Evolutionary conservation across 2,113 vertebrate genomes (phyloP).

Genomic region (Emydura subglobosa): DNA sequence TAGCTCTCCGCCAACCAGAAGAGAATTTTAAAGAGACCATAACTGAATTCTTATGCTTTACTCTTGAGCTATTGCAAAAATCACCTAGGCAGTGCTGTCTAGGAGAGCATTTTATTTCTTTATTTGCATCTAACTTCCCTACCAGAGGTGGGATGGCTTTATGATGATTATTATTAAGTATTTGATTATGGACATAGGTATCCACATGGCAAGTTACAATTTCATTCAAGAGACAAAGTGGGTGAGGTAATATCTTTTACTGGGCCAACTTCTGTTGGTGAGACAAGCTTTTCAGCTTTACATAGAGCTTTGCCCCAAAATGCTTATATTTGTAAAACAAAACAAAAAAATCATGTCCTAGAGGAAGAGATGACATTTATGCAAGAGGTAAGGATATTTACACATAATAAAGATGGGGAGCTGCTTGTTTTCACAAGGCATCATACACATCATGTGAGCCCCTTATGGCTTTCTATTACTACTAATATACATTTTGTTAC

Average conservation of each 20-base stretch:
- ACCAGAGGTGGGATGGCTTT: background rate
- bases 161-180: background rate
- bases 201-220: background rate
- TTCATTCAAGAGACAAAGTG: background rate
- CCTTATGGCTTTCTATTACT: conserved; percentile 36
- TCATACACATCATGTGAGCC: conserved; percentile 13
- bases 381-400: conserved; percentile 8
- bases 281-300: background rate
- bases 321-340: background rate
- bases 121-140: background rate
- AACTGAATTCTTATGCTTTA: background rate
- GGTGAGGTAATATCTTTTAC: background rate
- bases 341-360: background rate
- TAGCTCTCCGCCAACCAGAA: background rate
- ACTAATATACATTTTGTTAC: conserved; percentile 56
- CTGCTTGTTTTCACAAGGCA: conserved; percentile 48
- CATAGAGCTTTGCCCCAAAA: background rate
- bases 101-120: background rate
- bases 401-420: conserved; percentile 48
- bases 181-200: background rate
- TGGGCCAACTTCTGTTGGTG: background rate
- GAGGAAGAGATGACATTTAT: conserved; percentile 42
- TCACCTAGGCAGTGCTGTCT: background rate
- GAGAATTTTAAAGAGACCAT: background rate
- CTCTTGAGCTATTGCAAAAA: background rate